Base-by-base conservation (phyloP, 2,797 vertebrate species). In the Diplodus puntazzo region DNA sequence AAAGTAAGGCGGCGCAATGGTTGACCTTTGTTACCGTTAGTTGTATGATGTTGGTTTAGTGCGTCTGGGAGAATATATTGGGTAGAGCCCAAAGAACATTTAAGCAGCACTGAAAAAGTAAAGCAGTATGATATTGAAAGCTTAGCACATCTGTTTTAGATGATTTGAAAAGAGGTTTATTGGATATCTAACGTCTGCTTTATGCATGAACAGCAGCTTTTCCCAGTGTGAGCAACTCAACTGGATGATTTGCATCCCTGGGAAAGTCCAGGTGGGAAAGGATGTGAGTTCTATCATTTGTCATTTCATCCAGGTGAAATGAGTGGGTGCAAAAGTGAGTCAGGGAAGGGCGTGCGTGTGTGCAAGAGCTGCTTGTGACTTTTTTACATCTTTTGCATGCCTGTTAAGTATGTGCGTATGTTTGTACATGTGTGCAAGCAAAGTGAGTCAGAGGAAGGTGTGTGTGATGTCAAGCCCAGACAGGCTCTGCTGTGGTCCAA, bases 401-500 rank as follows among this genome's bases (percentile, higher is more conserved):
- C 62, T 73, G 75, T 23, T 25, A 18, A 50, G 72, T 60, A 46
- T 82, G 55, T 54, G 50, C 3, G 27, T 62, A n/a, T 69, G 65
- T 77, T 54, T 72, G 64, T 73, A 16, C 20, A 42, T 75, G 74
- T 75, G 61, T 73, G 54, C 30, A 61, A 64, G 50, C 62, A 39
- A 66, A 54, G 69, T 80, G 81, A 78, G 57, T 80, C 81, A 80
- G 46, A 72, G 59, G 34, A 73, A 78, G 80, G 79, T 78, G 66
- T 77, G 74, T 72, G 74, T 85, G 90, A 88, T 91, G 86, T 92
- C 92, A 91, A 91, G 91, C 81, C 89, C 80, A 67, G 86, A 90
- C 93, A 92, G 84, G 92, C 87, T 85, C 73, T 18, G 61, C 74
- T 80, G 69, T 82, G 88, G 88, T 93, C 92, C 90, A 92, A 89